Evolutionary conservation across 2,113 vertebrate species (phyloP).

Genomic region (Hippocampus barbouri): DNA sequence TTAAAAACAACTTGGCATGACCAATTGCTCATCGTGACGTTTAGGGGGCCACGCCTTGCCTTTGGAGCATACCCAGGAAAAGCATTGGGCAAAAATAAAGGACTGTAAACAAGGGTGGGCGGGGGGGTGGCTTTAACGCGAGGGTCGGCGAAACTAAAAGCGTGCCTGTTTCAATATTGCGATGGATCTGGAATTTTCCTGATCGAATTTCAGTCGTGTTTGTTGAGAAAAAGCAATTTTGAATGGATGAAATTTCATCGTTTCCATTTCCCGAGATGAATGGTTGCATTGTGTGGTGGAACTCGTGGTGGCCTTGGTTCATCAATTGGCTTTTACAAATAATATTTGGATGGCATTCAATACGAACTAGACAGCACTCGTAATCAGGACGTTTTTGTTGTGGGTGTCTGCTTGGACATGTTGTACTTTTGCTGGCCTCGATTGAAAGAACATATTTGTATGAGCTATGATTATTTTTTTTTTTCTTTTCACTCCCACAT

Average conservation of each 20-base stretch:
- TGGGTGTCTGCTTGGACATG: neutral
- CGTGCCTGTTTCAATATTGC: neutral
- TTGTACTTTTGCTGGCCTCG: neutral
- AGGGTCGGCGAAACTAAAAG: neutral
- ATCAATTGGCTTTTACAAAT: constrained; percentile 2
- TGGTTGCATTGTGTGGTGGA: neutral
- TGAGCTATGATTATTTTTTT: constrained; percentile 14
- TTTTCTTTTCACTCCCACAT: constrained; percentile 18
- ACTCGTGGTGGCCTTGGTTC: neutral
- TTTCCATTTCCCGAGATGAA: neutral
- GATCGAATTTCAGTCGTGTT: neutral
- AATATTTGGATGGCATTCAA: constrained; percentile 7
- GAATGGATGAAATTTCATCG: neutral
- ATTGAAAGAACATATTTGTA: constrained; percentile 7
- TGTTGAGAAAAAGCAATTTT: neutral
- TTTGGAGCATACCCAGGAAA: constrained; percentile 5
- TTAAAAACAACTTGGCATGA: constrained; percentile 22
- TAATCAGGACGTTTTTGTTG: neutral
- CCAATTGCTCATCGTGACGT: constrained; percentile 10
- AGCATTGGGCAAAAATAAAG: constrained; percentile 4
- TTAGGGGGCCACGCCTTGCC: neutral
- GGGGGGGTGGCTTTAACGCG: neutral
- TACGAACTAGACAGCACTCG: neutral
- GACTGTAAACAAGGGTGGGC: constrained; percentile 7
- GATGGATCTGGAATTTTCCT: neutral